Conservation (phyloP, 2,797 vertebrate species). For the Leptatherina wallacei region DNA sequence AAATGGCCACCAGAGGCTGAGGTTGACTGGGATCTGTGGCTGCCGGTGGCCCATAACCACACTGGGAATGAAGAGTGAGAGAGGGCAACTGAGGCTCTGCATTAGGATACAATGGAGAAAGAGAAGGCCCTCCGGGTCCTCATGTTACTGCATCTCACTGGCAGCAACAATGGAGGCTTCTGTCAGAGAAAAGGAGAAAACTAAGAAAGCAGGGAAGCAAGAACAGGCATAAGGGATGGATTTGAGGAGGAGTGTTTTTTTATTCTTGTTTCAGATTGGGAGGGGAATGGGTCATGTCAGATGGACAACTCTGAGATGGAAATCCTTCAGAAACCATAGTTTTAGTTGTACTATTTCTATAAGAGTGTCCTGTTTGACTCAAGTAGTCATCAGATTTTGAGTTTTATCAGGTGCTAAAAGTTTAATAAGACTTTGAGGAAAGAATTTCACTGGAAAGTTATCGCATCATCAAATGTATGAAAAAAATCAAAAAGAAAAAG, state of each 20-base stretch:
- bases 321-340: conserved; percentile 1
- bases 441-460: neutral
- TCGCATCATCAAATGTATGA: neutral
- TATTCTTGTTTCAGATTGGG: neutral
- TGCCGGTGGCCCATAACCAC: conserved; percentile 68
- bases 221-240: conserved; percentile 2
- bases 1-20: conserved; percentile 67
- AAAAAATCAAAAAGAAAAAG: neutral
- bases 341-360: neutral
- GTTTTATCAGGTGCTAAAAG: conserved; percentile 2
- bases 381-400: neutral
- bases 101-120: conserved; percentile 65
- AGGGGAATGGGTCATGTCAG: neutral
- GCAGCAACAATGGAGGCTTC: conserved; percentile 75
- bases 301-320: conserved; percentile 2
- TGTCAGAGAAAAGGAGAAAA: conserved; percentile 58
- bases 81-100: conserved; percentile 53
- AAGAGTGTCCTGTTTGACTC: neutral
- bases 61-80: conserved; percentile 53
- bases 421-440: conserved; percentile 1
- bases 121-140: conserved; percentile 61
- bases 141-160: conserved; percentile 67
- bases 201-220: conserved; percentile 23
- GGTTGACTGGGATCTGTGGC: conserved; percentile 66
- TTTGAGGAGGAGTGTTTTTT: neutral